Evolutionary conservation across 1,140 invertebrate species (phyloP).

Genomic region (Drusus annulatus): DNA sequence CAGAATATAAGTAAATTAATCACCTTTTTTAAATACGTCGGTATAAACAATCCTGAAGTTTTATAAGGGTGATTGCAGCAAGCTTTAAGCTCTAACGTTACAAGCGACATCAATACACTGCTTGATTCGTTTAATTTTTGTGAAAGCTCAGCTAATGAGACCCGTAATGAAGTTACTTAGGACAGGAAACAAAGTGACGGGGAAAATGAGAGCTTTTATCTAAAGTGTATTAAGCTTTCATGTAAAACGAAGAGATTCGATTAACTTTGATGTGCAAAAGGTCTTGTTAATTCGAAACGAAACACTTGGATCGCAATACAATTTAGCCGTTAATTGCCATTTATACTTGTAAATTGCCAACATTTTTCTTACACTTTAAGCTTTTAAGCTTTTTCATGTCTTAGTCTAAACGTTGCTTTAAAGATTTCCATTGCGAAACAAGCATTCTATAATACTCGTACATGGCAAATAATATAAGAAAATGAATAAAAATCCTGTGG

Average conservation of each 20-base stretch:
- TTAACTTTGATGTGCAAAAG: slow-evolving; percentile 24
- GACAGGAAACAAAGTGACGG: slow-evolving; percentile 15
- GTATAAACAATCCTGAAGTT: too few species aligned
- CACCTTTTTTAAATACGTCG: too few species aligned
- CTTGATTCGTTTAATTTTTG: slow-evolving; percentile 26
- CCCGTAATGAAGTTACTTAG: slow-evolving; percentile 20
- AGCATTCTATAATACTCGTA: too few species aligned
- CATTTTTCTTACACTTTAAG: too few species aligned
- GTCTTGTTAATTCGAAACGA: slow-evolving; percentile 3
- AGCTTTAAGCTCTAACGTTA: background rate
- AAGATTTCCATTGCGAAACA: background rate
- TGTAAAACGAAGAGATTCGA: slow-evolving; percentile 20
- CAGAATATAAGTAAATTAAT: too few species aligned
- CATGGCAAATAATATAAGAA: too few species aligned
- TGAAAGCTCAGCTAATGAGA: slow-evolving; percentile 25
- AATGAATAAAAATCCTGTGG: too few species aligned
- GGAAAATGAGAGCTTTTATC: slow-evolving; percentile 19
- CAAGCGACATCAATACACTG: background rate
- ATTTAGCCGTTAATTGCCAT: slow-evolving; percentile 1
- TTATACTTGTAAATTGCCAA: background rate
- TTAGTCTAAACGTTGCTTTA: too few species aligned
- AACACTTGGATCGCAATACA: slow-evolving; percentile 7
- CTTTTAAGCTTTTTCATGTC: too few species aligned
- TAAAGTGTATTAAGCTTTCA: slow-evolving; percentile 29
- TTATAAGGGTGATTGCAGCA: too few species aligned